phyloP scores from a whole-genome alignment of 2,888 invertebrate species.

The Metallyticus violacea region DNA sequence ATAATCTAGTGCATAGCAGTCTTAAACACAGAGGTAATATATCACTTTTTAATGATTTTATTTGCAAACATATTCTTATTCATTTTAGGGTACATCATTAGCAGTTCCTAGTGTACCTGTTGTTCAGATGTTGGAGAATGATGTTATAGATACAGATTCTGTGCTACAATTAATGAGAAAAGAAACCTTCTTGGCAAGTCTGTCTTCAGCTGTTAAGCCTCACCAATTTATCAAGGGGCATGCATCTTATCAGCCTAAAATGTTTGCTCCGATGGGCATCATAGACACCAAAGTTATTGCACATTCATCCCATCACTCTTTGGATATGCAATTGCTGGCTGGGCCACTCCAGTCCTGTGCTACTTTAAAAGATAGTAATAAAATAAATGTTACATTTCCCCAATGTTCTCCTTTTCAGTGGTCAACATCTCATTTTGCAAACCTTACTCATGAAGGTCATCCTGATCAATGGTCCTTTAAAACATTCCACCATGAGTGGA shows the following conservation, averaged over 20 bases:
- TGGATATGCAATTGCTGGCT: slow-evolving; percentile 48
- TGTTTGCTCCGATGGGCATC: slow-evolving; percentile 49
- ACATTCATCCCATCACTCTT: slow-evolving; percentile 42
- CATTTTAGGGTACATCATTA: neutral
- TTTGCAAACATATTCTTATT: neutral
- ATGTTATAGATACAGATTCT: neutral
- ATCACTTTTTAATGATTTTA: too few species aligned
- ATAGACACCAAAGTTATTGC: slow-evolving; percentile 57
- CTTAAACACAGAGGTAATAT: too few species aligned
- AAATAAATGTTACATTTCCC: neutral
- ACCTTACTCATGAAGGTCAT: slow-evolving; percentile 64
- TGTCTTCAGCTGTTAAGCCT: neutral
- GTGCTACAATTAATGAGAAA: slow-evolving; percentile 44
- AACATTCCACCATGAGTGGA: slow-evolving; percentile 58
- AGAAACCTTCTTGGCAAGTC: slow-evolving; percentile 41
- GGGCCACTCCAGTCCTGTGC: slow-evolving; percentile 43
- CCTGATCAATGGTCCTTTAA: slow-evolving; percentile 73
- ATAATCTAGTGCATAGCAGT: too few species aligned
- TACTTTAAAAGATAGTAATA: neutral
- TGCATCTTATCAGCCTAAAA: slow-evolving; percentile 42
- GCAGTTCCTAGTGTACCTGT: neutral
- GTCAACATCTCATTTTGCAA: slow-evolving; percentile 64
- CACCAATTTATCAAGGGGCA: too few species aligned
- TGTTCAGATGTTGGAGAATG: neutral
- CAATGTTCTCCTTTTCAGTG: slow-evolving; percentile 64